Percentiles rank a stretch among this genome's conserved stretches.
Evolutionary conservation across 2,888 invertebrate species (phyloP).

Genomic region (Harpalus rufipes): DNA sequence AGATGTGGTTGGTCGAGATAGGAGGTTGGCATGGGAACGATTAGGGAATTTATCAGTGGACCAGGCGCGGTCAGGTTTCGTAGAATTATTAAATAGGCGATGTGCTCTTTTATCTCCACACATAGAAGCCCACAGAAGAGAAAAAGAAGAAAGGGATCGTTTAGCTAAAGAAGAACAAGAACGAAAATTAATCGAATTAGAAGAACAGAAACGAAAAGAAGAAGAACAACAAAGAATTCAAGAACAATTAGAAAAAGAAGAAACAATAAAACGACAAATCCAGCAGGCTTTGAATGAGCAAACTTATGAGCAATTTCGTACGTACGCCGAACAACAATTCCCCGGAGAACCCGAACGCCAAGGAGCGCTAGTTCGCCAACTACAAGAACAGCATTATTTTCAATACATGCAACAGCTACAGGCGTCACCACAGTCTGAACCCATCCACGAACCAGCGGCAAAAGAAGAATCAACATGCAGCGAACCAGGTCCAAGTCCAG

Average conservation of each 20-base stretch:
- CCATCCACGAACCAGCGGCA: conserved; percentile 68
- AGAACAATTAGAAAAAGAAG: conserved; percentile 82
- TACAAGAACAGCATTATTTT: conserved; percentile 99
- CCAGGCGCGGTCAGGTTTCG: conserved; percentile 95
- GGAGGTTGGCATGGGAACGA: conserved; percentile 95
- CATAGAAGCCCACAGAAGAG: conserved; percentile 93
- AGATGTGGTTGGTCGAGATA: conserved; percentile 96
- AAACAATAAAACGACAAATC: conserved; percentile 87
- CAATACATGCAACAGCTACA: conserved; percentile 98
- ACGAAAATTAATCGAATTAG: conserved; percentile 79
- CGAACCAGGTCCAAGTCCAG: conserved; percentile 79
- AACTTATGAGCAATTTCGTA: conserved; percentile 92
- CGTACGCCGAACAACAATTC: conserved; percentile 96
- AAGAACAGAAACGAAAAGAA: conserved; percentile 81
- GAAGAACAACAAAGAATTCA: conserved; percentile 83
- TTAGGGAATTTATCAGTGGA: conserved; percentile 91
- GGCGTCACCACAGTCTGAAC: conserved; percentile 72
- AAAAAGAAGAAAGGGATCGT: conserved; percentile 88
- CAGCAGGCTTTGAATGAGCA: conserved; percentile 98
- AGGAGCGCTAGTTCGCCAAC: conserved; percentile 93
- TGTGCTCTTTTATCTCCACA: conserved; percentile 95
- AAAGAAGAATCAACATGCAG: conserved; percentile 72
- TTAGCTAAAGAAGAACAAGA: conserved; percentile 81
- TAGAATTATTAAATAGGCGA: conserved; percentile 89
- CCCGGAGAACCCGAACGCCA: conserved; percentile 93